Percentiles rank a stretch among this genome's conserved stretches.
Conservation (phyloP, 2,113 vertebrate genomes). For the Serinus canaria region DNA sequence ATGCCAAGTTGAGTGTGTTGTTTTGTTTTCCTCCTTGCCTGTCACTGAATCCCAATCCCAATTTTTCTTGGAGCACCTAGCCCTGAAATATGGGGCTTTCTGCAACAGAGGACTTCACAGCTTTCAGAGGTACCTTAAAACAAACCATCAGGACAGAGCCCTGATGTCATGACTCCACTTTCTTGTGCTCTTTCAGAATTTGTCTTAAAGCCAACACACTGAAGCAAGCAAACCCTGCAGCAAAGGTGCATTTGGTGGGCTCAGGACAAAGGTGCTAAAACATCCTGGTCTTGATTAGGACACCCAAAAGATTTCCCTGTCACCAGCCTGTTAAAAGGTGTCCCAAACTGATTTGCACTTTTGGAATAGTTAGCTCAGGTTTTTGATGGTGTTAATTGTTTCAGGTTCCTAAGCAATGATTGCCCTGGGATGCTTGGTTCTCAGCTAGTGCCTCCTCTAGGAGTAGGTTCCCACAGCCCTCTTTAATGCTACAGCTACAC, state of each 20-base stretch:
- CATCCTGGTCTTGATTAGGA: fast-evolving
- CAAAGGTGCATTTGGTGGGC: neutral
- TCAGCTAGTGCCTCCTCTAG: neutral
- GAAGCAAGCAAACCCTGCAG: neutral
- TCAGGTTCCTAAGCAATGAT: neutral
- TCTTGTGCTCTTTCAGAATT: neutral
- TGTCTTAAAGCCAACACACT: fast-evolving
- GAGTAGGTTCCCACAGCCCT: neutral
- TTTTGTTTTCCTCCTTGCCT: neutral
- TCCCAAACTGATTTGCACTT: neutral
- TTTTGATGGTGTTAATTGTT: neutral
- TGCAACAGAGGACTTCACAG: neutral
- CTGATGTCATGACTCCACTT: neutral
- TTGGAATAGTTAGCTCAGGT: neutral
- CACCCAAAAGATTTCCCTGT: neutral
- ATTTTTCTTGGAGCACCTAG: neutral
- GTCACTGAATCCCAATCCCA: neutral
- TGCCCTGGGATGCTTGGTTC: neutral
- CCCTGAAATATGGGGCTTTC: neutral
- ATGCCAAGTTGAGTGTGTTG: neutral
- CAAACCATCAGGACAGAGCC: neutral
- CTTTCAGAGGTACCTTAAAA: neutral
- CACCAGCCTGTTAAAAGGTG: neutral
- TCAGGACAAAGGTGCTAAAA: neutral
- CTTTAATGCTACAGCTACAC: neutral